Evolutionary conservation across 2,113 vertebrate genomes (phyloP), one percentile per base, ranked within the genome.

Genomic region (Myotis yumanensis): DNA sequence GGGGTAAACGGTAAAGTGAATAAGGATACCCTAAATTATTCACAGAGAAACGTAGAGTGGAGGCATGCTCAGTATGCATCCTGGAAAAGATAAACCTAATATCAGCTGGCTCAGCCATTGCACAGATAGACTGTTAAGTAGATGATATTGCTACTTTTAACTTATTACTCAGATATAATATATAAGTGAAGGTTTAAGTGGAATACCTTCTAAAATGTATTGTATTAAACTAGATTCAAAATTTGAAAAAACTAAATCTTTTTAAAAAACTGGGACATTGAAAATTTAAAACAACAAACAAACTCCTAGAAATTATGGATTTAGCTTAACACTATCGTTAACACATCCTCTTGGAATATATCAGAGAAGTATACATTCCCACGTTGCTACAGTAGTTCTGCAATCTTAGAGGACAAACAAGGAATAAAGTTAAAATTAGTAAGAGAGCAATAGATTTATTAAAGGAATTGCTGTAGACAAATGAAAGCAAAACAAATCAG

Each of bases 391-490:
- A 95, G 68, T 95, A 89, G 86, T 97, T 97, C 77, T 98, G 75
- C 37, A 97, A 94, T 95, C 96, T 94, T 96, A 93, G 82, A 96
- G 95, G 94, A 96, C 81, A 96, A 59, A 59, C 94, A 96, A 97
- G 68, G 71, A 97, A 96, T 97, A 86, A 23, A 96, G 92, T 97
- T 97, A 97, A 98, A 98, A 97, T 97, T 97, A 97, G 87, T 94
- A 97, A 92, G 52, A 90, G 90, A 97, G 95, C 77, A 97, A 86
- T 96, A 96, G 91, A 96, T 96, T 97, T 97, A 91, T 97, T 97
- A 95, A 95, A 97, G 97, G 96, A 97, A 96, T 97, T 98, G 97
- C 76, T 97, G 90, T 95, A 97, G 93, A 96, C 90, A 97, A 97
- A 98, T 96, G 66, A 93, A 96, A 97, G 96, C 64, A 95, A 98